A percentile compares a stretch with the other conserved stretches of the same genome.
phyloP scores from a whole-genome alignment of 2,888 invertebrate genomes.

The Melieria omissa region DNA sequence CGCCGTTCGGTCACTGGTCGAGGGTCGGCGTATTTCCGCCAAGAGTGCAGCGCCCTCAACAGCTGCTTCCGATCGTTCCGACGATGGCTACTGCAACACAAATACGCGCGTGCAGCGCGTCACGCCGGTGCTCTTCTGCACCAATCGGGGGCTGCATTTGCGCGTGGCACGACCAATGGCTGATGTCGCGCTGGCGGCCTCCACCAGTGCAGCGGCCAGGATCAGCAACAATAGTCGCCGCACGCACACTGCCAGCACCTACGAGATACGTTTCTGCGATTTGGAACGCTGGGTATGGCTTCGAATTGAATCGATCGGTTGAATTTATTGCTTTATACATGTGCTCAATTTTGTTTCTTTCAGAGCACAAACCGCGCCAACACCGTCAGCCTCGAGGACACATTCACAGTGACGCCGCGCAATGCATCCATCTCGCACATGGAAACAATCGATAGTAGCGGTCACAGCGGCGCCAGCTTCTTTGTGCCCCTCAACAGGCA shows the following conservation, averaged over 20 bases:
- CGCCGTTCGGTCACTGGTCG: too few relatives aligned
- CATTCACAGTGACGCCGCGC: constrained; percentile 47
- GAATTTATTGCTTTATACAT: too few relatives aligned
- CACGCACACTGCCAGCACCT: constrained; percentile 35
- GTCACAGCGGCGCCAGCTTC: constrained; percentile 4
- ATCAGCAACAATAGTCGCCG: background rate
- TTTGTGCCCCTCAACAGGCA: constrained; percentile 20
- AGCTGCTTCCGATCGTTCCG: background rate
- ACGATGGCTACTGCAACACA: constrained; percentile 6
- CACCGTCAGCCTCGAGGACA: constrained; percentile 55
- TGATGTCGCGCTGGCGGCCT: constrained; percentile 9
- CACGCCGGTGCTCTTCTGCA: constrained; percentile 63
- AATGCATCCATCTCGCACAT: background rate
- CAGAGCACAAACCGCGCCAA: constrained; percentile 61
- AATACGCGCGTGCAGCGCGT: constrained; percentile 39
- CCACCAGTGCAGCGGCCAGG: background rate
- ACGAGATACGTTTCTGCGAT: constrained; percentile 56
- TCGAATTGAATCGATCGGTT: too few relatives aligned
- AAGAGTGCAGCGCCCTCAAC: background rate
- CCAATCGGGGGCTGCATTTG: constrained; percentile 61
- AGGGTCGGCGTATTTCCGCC: too few relatives aligned
- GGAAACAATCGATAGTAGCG: background rate
- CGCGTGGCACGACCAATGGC: constrained; percentile 48
- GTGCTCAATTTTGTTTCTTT: constrained; percentile 2
- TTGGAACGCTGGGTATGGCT: constrained; percentile 56